These are phyloP conservation scores for Rousettus leschenaultii DNA, from an alignment of 2,113 vertebrate genomes.

Conservation along the genomic window DNA sequence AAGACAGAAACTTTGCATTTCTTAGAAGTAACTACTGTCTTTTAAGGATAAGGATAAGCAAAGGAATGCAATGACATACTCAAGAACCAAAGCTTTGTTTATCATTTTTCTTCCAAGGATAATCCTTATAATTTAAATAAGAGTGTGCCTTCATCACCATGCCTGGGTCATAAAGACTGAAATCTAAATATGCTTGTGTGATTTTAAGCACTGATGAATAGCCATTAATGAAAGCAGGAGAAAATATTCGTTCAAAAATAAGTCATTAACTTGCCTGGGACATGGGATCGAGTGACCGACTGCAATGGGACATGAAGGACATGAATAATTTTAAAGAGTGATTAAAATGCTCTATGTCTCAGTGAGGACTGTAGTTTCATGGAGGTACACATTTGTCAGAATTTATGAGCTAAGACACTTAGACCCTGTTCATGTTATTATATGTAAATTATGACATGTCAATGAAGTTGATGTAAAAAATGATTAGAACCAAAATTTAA, in stretches of 20 bases:
- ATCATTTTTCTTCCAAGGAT: constrained; percentile 21
- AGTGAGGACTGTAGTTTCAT: not conserved
- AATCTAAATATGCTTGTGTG: not conserved
- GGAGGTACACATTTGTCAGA: not conserved
- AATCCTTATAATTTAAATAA: constrained; percentile 48
- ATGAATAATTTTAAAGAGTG: not conserved
- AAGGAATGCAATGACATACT: not conserved
- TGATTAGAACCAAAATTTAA: not conserved
- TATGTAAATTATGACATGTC: not conserved
- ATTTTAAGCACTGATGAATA: not conserved
- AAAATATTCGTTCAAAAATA: not conserved
- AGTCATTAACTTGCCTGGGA: not conserved
- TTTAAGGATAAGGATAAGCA: not conserved
- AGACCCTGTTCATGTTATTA: not conserved
- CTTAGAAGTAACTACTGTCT: not conserved
- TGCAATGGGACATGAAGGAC: not conserved
- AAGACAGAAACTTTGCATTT: not conserved
- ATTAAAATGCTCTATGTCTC: not conserved
- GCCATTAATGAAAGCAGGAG: not conserved
- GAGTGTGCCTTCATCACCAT: not conserved
- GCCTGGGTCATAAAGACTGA: not conserved
- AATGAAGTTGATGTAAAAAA: not conserved
- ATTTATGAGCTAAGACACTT: not conserved
- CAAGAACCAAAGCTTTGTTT: constrained; percentile 30
- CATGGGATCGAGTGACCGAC: not conserved